Evolutionary conservation across 2,797 vertebrate species (phyloP), one percentile per base, ranked within the genome.

Genomic region (Channa striata): DNA sequence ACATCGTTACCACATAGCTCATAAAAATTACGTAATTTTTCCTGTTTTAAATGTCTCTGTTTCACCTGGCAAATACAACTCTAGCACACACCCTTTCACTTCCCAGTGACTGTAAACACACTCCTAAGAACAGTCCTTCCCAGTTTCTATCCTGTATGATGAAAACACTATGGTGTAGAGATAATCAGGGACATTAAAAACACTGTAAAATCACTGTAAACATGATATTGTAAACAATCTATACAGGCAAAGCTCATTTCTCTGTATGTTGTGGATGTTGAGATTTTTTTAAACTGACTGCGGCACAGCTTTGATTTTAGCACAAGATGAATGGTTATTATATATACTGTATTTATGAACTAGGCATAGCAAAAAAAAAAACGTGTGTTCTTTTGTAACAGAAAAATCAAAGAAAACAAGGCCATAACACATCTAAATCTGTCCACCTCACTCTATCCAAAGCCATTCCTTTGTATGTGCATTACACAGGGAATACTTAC

Each of bases 271-370:
- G 82, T 85, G 69, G 68, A 77, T 89, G 80, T 89, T 81, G 53
- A 82, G 34, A 59, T 75, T 72, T 71, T 69, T 87, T 82, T 83
- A 42, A 80, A 88, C 60, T 68, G 60, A 83, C 60, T 78, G 81
- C 83, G 83, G 82, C 90, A 91, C 83, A 89, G 79, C 78, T 84
- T 87, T 87, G 71, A 90, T 85, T 87, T 91, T 62, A 91, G 86
- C 87, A 91, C 88, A 91, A 84, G 61, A 83, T 85, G 56, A 83
- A 84, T 87, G 80, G 77, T 84, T 78, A 80, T 83, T 77, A 87
- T 83, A 89, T 88, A 87, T 79, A 78, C 62, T 83, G 83, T 90
- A 91, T 90, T 91, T 91, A 93, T 87, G 69, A 87, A 83, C 47
- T 74, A 84, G 59, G 52, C 75, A 87, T 83, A 86, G 59, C 67